A percentile compares a stretch with the other conserved stretches of the same genome.
Evolutionary conservation across 2,113 vertebrate species (phyloP).

Genomic region (Polyodon spathula): DNA sequence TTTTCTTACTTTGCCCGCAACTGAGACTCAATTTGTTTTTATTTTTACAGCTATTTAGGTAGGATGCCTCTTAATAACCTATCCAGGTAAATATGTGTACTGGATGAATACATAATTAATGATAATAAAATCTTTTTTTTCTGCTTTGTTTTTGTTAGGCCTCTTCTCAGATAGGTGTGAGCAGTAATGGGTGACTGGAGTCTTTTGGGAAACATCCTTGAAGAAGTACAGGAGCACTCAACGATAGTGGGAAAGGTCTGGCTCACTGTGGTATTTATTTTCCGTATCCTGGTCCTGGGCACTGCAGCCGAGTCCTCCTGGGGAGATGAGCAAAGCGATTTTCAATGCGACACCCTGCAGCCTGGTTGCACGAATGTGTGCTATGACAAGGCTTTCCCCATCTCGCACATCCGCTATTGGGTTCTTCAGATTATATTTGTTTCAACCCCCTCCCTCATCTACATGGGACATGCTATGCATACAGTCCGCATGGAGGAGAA

Average conservation of each 20-base stretch:
- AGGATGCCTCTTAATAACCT: no score
- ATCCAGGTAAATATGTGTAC: no score
- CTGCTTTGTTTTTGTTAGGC: constrained; percentile 24
- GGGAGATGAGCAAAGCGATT: constrained; percentile 92
- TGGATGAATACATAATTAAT: no score
- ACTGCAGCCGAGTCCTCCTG: constrained; percentile 91
- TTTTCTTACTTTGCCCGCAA: no score
- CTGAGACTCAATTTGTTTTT: no score
- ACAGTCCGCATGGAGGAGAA: constrained; percentile 80
- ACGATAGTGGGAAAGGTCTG: constrained; percentile 93
- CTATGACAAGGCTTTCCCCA: constrained; percentile 91
- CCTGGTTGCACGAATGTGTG: constrained; percentile 92
- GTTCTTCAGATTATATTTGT: constrained; percentile 95
- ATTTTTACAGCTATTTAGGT: no score
- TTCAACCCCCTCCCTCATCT: constrained; percentile 86
- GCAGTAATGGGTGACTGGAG: constrained; percentile 89
- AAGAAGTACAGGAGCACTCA: constrained; percentile 94
- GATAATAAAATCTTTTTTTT: no score
- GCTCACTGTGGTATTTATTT: constrained; percentile 92
- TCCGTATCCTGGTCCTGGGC: constrained; percentile 90
- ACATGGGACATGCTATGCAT: constrained; percentile 92
- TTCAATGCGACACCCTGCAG: constrained; percentile 82
- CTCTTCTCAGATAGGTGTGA: constrained; percentile 32
- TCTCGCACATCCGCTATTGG: constrained; percentile 94
- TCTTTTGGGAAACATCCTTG: constrained; percentile 87